These are phyloP conservation scores for Leptestheria dahalacensis DNA, from an alignment of 1,140 invertebrate species.

Conservation along the genomic window DNA sequence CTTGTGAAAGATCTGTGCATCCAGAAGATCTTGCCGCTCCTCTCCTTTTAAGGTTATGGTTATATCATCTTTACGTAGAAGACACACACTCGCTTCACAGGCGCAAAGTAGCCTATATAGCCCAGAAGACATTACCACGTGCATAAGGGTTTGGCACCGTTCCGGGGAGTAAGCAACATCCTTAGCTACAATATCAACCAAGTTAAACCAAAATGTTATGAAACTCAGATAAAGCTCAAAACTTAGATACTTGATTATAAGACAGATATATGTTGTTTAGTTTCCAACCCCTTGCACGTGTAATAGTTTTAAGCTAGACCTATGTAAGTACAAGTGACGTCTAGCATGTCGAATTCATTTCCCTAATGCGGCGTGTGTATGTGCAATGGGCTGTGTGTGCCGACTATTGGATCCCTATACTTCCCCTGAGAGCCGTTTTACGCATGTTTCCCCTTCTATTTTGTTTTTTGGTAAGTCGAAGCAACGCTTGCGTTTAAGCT, in stretches of 20 bases:
- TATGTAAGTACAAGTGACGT: background rate
- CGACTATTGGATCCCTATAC: background rate
- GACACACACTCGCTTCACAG: no score
- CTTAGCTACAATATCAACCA: no score
- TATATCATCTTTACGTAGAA: background rate
- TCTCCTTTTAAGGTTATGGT: background rate
- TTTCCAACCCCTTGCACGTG: no score
- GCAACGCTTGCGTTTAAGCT: background rate
- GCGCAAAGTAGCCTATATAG: no score
- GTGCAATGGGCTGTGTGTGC: background rate
- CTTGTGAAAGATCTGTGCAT: no score
- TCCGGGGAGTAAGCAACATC: no score
- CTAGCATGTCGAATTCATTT: background rate
- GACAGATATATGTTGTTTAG: no score
- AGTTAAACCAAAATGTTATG: no score
- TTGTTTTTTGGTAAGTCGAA: background rate
- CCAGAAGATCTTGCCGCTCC: background rate
- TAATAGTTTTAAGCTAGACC: background rate
- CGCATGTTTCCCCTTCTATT: background rate
- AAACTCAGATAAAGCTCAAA: no score
- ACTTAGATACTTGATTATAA: no score
- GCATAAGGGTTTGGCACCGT: no score
- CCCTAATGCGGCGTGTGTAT: background rate
- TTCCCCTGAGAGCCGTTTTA: background rate
- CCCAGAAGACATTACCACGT: no score